Evolutionary conservation across 1,140 invertebrate genomes (phyloP), one percentile per base, ranked within the genome.

Genomic region (Drosophila albomicans): DNA sequence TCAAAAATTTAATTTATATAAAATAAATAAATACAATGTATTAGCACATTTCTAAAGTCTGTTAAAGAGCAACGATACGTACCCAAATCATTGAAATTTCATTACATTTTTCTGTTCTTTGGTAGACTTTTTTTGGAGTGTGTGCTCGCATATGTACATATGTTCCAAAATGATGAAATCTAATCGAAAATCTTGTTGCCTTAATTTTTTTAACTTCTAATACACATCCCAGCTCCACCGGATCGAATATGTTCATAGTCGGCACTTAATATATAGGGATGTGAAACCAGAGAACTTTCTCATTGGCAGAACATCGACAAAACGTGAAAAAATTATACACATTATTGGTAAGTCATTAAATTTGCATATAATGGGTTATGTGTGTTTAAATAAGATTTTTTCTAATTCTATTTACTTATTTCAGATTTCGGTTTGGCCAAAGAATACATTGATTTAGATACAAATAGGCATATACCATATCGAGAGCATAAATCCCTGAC

Each of bases 201-300:
- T 11, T 11, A 8, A 48, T n/a, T 46, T 61, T 11, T 25, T 43
- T 13, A 71, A 63, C 20, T 35, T 43, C 1, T 41, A 46, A 48
- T 57, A n/a, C 8, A 56, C 45, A 43, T 16, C 49, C 58, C 94
- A 98, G 97, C 94, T 98, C 93, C 96, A 98, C 95, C 96, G 99
- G 94, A 99, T 99, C 96, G 99, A 99, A 95, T 99, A 99, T 95
- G 99, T 99, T 92, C 99, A 99, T 95, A 97, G 97, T 93, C 97
- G 99, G 93, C 98, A 99, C 95, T 95, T 99, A 93, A 99, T 99
- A 94, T 99, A 99, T 94, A 96, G 99, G 92, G 99, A 99, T 95
- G 98, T 99, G 52, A 99, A 99, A 94, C 99, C 99, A 85, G 99
- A 99, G 94, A 99, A 99, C 94, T 99, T 99, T 95, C 96, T 99